Evolutionary conservation across 2,113 vertebrate genomes (phyloP).

Genomic region (Brachypodius melanocephalos): DNA sequence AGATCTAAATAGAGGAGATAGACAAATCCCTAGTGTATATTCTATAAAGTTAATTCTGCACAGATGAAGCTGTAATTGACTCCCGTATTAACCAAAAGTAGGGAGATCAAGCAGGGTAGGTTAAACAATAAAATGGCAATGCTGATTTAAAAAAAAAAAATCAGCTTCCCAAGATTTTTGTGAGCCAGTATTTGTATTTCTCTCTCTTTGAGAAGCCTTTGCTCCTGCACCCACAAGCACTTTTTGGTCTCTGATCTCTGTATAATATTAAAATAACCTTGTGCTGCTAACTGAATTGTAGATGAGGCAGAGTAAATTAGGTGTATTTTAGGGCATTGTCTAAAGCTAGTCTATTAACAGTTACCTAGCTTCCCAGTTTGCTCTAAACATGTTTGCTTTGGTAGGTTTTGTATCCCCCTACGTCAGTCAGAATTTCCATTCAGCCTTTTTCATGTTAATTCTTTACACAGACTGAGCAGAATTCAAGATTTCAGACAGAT

Average conservation of each 20-base stretch:
- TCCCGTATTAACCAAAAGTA: slow-evolving; percentile 71
- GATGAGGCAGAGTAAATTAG: neutral
- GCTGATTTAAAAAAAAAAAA: slow-evolving; percentile 49
- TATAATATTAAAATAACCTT: slow-evolving; percentile 33
- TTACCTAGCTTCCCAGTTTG: neutral
- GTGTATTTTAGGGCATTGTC: neutral
- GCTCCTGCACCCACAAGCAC: neutral
- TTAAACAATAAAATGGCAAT: slow-evolving; percentile 63
- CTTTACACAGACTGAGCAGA: neutral
- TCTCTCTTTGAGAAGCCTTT: slow-evolving; percentile 4
- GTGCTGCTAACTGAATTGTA: neutral
- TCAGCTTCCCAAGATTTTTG: slow-evolving; percentile 12
- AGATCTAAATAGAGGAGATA: slow-evolving; percentile 72
- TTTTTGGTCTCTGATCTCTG: neutral
- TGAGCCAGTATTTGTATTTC: slow-evolving; percentile 28
- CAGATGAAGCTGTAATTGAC: slow-evolving; percentile 79
- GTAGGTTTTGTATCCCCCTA: neutral
- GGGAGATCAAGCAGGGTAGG: slow-evolving; percentile 63
- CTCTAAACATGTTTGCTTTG: neutral
- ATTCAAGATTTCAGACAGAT: neutral
- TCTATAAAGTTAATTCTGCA: slow-evolving; percentile 79
- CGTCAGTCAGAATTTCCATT: neutral
- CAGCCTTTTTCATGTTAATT: neutral
- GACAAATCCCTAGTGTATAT: slow-evolving; percentile 72
- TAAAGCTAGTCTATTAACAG: neutral